Evolutionary conservation across 2,888 invertebrate genomes (phyloP), one percentile per base, ranked within the genome.

Genomic region (Anaspis maculata): DNA sequence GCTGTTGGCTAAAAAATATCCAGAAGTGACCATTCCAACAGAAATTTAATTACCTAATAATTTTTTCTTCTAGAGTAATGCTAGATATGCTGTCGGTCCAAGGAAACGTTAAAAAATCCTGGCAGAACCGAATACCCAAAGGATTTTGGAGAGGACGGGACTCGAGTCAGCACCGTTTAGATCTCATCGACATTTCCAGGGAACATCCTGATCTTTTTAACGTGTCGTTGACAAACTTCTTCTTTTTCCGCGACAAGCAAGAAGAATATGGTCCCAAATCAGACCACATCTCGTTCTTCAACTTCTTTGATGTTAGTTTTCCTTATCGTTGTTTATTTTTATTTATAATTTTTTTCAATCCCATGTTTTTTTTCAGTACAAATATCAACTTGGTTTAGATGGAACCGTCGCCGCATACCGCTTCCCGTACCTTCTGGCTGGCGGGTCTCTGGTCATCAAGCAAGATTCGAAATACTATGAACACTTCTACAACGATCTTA

Each of bases 391-490:
- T 15, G 90, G 83, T 56, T 73, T 97, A 33, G 97, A 97, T 69
- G 97, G 97, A 10, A 91, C 95, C 22, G 96, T 97, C 10, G 95
- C 96, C 12, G 90, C 96, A 0, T 97, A 96, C 64, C 74, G 96
- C 41, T 74, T 94, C 45, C 95, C 96, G 0, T 95, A 92, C 62
- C 71, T 97, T 12, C 65, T 97, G 41, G 86, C 79, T 25, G 94
- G 95, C 1, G 86, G 88, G 52, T 81, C 90, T 0, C 66, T 91
- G 38, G 80, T 95, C 9, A 71, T 97, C 9, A 97, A 97, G 67
- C 94, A 94, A 66, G 79, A 86, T 14, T 96, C 96, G 0, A 75
- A 77, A n/a, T 96, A 88, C 65, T 89, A 91, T 61, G 96, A 97
- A 70, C 86, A 89, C 69, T 97, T 94, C 66, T 97, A 97, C 59